Evolutionary conservation across 2,888 invertebrate genomes (phyloP).

Genomic region (Mythimna vitellina): DNA sequence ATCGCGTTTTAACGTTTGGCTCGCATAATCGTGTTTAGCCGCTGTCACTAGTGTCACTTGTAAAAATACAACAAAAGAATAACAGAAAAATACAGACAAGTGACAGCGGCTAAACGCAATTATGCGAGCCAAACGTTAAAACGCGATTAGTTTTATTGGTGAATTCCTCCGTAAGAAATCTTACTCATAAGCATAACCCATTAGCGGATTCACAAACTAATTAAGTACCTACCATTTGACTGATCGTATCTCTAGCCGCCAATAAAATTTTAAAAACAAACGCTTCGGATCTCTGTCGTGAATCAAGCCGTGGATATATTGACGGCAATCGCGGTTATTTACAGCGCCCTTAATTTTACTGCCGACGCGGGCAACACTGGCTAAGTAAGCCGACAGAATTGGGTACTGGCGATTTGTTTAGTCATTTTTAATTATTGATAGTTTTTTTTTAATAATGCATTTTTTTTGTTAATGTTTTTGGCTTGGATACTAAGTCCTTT

Average conservation of each 20-base stretch:
- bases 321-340: conserved; percentile 79
- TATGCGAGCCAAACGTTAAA: too few species aligned
- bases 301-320: conserved; percentile 78
- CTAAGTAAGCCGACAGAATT: conserved; percentile 36
- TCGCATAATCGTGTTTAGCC: too few species aligned
- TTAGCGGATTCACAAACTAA: conserved; percentile 47
- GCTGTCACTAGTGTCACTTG: too few species aligned
- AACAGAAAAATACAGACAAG: too few species aligned
- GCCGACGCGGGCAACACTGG: conserved; percentile 41
- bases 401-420: conserved; percentile 50
- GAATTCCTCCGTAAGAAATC: too few species aligned
- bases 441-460: not conserved
- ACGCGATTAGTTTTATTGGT: too few species aligned
- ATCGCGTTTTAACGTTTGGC: too few species aligned
- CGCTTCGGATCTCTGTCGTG: conserved; percentile 60
- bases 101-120: too few species aligned
- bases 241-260: conserved; percentile 63
- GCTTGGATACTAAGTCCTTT: not conserved
- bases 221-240: conserved; percentile 61
- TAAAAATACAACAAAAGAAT: too few species aligned
- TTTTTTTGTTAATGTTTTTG: too few species aligned
- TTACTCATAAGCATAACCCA: conserved; percentile 35
- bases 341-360: conserved; percentile 71
- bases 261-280: conserved; percentile 67
- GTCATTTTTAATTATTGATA: conserved; percentile 13